phyloP scores from a whole-genome alignment of 2,888 invertebrate species.

The Dryocosmus kuriphilus region DNA sequence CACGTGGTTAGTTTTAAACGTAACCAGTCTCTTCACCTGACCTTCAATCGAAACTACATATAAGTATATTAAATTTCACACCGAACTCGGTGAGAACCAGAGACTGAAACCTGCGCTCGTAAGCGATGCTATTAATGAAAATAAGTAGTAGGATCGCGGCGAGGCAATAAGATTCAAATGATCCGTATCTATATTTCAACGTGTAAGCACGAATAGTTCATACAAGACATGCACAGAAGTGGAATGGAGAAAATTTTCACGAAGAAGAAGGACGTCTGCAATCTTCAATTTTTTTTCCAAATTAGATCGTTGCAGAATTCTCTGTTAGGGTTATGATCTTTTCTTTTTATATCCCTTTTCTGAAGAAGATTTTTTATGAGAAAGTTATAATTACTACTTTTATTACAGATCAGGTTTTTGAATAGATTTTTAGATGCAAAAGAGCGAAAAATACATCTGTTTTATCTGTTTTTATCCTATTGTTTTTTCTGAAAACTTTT shows the following conservation, averaged over 20 bases:
- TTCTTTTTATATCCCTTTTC: neutral
- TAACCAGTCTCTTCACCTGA: conserved; percentile 21
- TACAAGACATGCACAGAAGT: neutral
- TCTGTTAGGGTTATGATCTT: neutral
- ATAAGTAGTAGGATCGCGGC: conserved; percentile 23
- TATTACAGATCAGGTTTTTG: too few relatives aligned
- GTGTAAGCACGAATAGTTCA: conserved; percentile 48
- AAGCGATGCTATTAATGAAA: conserved; percentile 44
- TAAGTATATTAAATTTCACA: conserved; percentile 39
- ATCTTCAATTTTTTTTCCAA: neutral
- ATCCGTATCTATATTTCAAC: conserved; percentile 48
- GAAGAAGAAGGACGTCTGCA: neutral
- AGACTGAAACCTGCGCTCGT: conserved; percentile 41
- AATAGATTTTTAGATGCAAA: too few relatives aligned
- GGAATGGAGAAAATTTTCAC: neutral
- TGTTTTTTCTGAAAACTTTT: too few relatives aligned
- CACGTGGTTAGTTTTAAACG: conserved; percentile 37
- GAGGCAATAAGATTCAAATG: conserved; percentile 47
- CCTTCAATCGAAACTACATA: conserved; percentile 19
- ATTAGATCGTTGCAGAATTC: neutral
- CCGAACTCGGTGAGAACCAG: conserved; percentile 29
- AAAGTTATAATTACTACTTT: too few relatives aligned
- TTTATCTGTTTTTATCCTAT: too few relatives aligned
- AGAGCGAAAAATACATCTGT: too few relatives aligned
- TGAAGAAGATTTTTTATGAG: too few relatives aligned